A percentile compares a stretch with the other conserved stretches of the same genome.
Evolutionary conservation across 1,140 invertebrate species (phyloP).

Genomic region (Megathymus violae): DNA sequence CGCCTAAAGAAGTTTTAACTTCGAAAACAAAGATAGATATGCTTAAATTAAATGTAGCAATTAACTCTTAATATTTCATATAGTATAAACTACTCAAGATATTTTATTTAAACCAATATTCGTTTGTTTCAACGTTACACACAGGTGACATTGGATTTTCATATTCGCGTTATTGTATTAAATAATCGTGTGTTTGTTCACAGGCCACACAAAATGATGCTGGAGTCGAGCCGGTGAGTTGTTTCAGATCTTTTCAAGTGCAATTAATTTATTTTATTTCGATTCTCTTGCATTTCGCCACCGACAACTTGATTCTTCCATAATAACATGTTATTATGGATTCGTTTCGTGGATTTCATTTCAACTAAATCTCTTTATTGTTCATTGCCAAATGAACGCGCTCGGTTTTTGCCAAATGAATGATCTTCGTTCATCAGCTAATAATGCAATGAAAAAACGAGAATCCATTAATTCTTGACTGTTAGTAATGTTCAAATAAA

Average conservation of each 20-base stretch:
- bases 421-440: slow-evolving; percentile 1
- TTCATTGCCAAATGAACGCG: slow-evolving; percentile 7
- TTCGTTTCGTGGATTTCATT: slow-evolving; percentile 16
- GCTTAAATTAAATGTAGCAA: too few relatives aligned
- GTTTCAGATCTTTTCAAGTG: slow-evolving; percentile 31
- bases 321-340: slow-evolving; percentile 38
- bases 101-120: too few relatives aligned
- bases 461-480: neutral
- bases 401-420: neutral
- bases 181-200: slow-evolving; percentile 42
- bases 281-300: slow-evolving; percentile 8
- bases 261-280: slow-evolving; percentile 4
- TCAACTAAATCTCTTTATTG: slow-evolving; percentile 20
- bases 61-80: too few relatives aligned
- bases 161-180: slow-evolving; percentile 7
- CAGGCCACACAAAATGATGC: slow-evolving; percentile 82
- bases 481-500: neutral
- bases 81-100: too few relatives aligned
- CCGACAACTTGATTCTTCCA: slow-evolving; percentile 3
- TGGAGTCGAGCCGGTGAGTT: slow-evolving; percentile 80
- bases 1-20: too few relatives aligned
- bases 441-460: neutral
- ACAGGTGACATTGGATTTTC: too few relatives aligned
- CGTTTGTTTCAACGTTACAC: too few relatives aligned
- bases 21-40: too few relatives aligned